Conservation (phyloP, 2,113 vertebrate species). For the Neodontobutis hainanensis region DNA sequence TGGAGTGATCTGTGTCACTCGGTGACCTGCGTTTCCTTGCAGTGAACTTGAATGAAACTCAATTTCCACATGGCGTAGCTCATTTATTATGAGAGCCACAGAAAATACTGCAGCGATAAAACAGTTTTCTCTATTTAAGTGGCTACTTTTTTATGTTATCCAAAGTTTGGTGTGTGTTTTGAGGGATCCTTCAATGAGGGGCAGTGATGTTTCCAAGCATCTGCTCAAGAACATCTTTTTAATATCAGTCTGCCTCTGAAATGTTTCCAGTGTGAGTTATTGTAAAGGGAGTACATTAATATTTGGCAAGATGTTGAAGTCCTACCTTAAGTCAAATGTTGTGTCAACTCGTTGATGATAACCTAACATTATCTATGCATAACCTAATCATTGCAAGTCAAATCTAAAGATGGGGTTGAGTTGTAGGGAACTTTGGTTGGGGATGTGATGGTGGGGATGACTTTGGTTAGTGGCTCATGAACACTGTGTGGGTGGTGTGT, state of each 20-base stretch:
- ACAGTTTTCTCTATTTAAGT: constrained; percentile 7
- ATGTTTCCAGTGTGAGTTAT: constrained; percentile 18
- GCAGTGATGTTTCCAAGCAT: constrained; percentile 40
- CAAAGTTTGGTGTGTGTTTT: constrained; percentile 12
- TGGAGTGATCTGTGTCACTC: constrained; percentile 27
- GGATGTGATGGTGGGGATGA: constrained; percentile 10
- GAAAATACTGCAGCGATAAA: constrained; percentile 32
- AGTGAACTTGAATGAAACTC: constrained; percentile 32
- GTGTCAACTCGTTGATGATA: background rate
- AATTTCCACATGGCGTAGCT: constrained; percentile 25
- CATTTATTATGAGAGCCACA: constrained; percentile 14
- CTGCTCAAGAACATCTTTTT: constrained; percentile 36
- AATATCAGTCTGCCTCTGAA: constrained; percentile 44
- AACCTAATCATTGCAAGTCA: constrained; percentile 6
- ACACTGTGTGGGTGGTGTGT: constrained; percentile 41
- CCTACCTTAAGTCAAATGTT: background rate
- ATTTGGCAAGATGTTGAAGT: background rate
- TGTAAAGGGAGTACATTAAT: constrained; percentile 17
- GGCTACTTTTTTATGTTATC: constrained; percentile 28
- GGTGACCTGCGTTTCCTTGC: constrained; percentile 26
- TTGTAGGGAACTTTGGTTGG: constrained; percentile 11
- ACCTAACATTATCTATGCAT: constrained; percentile 5
- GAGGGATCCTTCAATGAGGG: constrained; percentile 5
- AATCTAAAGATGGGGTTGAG: constrained; percentile 8
- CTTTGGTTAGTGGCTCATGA: constrained; percentile 11